phyloP scores from a whole-genome alignment of 2,113 vertebrate genomes.

The Pao palembangensis region DNA sequence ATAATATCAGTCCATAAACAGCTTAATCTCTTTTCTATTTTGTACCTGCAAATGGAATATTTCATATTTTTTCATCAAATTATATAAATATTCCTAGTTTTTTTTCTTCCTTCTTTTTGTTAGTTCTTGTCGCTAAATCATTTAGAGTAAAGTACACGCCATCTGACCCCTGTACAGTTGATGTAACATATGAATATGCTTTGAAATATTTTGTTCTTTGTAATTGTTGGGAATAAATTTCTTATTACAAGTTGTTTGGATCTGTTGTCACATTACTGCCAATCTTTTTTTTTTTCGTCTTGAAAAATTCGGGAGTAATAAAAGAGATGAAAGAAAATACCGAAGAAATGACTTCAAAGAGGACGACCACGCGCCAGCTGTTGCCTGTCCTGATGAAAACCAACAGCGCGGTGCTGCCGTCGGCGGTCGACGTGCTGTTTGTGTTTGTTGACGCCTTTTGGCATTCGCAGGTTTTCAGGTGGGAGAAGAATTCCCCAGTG shows the following conservation, averaged over 20 bases:
- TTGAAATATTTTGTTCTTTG: slow-evolving; percentile 75
- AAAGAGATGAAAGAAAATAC: background rate
- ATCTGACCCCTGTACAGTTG: slow-evolving; percentile 92
- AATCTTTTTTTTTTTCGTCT: background rate
- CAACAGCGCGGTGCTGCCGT: background rate
- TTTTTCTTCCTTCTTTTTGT: slow-evolving; percentile 80
- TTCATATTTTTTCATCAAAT: slow-evolving; percentile 72
- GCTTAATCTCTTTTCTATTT: slow-evolving; percentile 81
- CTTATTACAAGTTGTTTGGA: slow-evolving; percentile 57
- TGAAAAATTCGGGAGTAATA: background rate
- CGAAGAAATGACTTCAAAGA: background rate
- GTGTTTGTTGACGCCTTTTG: background rate
- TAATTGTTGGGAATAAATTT: slow-evolving; percentile 77
- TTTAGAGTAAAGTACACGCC: slow-evolving; percentile 85
- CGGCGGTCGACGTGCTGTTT: background rate
- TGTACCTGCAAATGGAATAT: slow-evolving; percentile 82
- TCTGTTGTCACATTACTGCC: slow-evolving; percentile 2
- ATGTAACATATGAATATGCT: slow-evolving; percentile 85
- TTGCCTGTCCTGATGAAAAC: too few relatives aligned
- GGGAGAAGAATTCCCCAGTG: too few relatives aligned
- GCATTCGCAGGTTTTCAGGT: background rate
- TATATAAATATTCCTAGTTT: slow-evolving; percentile 76
- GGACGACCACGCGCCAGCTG: background rate
- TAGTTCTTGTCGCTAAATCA: slow-evolving; percentile 88
- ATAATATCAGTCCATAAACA: slow-evolving; percentile 83